Evolutionary conservation across 2,888 invertebrate species (phyloP), one percentile per base, ranked within the genome.

Genomic region (Idaea dimidiata): DNA sequence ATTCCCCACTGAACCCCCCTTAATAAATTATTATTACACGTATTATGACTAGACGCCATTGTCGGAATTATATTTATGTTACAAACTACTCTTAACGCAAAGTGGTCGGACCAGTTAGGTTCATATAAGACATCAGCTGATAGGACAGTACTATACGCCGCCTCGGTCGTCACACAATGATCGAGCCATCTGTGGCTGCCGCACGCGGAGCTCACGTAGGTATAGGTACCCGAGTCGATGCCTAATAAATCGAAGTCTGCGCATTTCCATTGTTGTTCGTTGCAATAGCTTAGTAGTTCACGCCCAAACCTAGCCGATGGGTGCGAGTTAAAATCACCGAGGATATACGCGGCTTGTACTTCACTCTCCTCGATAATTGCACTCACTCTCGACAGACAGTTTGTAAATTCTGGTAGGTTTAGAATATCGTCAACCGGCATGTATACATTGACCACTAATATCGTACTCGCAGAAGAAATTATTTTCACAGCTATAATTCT

Each of bases 261-360:
- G 61, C 70, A 68, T 5, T 16, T 53, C 68, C 67, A 67, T n/a
- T 10, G 6, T 17, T 67, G 65, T 6, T 68, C 67, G 14, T 3
- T 3, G 54, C 66, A 69, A 57, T 64, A 68, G 1, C n/a, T 8
- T 4, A 32, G 14, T 7, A 70, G 18, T 61, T 67, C 66, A 8
- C 24, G 57, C 17, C 7, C 57, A 65, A 73, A 73, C 0, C 53
- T 33, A 43, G 64, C 64, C 53, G 64, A 63, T 0, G 71, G 70
- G 55, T 72, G 67, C 6, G 74, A 68, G 17, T 71, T 71, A 17
- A 67, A 69, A 59, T 71, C 70, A 0, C 71, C 71, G 0, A 71
- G 53, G 6, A 70, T 62, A 57, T 61, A 68, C 16, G 68, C 70
- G 0, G 59, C 33, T 18, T 70, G 65, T 0, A 69, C 59, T 14